These are phyloP conservation scores for Accipiter virgatus DNA, from an alignment of 2,113 vertebrate species.

Conservation along the genomic window DNA sequence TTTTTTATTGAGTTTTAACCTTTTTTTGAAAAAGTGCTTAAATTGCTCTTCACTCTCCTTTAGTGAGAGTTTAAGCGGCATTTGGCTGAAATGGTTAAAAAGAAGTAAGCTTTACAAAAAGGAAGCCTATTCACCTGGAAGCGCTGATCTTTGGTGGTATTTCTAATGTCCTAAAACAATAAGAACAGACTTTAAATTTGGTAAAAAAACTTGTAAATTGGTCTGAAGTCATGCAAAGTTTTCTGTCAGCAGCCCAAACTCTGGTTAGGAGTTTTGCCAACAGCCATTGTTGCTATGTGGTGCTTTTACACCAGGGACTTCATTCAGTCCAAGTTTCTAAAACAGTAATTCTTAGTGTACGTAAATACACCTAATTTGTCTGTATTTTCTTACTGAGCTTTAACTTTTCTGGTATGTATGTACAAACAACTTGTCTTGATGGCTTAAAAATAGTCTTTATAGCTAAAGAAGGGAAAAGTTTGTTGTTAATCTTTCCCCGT, in stretches of 20 bases:
- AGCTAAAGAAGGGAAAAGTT: background rate
- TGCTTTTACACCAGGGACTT: background rate
- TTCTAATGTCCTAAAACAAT: background rate
- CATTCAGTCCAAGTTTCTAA: background rate
- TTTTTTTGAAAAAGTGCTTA: background rate
- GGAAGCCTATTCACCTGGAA: background rate
- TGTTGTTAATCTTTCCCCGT: background rate
- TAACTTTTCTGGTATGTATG: background rate
- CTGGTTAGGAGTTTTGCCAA: background rate
- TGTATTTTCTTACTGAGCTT: background rate
- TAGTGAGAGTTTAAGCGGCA: background rate
- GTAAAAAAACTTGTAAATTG: background rate
- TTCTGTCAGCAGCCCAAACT: background rate
- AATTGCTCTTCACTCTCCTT: background rate
- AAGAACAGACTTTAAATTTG: background rate
- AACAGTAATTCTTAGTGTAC: background rate
- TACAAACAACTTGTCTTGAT: background rate
- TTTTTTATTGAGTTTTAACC: background rate
- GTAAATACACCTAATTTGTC: background rate
- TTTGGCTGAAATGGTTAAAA: background rate
- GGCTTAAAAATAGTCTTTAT: background rate
- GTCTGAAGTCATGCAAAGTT: background rate
- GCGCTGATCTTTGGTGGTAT: background rate
- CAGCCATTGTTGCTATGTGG: background rate
- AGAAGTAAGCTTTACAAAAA: background rate